Evolutionary conservation across 2,888 invertebrate species (phyloP).

Genomic region (Eilema depressum): DNA sequence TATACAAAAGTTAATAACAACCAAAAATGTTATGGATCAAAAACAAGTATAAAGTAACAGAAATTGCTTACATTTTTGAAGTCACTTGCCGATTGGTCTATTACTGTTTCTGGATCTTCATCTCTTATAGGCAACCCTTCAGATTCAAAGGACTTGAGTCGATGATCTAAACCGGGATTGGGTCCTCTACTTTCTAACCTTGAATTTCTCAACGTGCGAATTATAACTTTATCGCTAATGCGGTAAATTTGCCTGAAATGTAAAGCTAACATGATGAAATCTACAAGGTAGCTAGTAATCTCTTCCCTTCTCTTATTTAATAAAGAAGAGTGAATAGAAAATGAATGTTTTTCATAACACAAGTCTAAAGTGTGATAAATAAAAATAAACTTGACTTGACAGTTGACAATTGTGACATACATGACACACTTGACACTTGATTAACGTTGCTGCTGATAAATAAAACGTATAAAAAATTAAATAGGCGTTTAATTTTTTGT

Average conservation of each 20-base stretch:
- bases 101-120: slow-evolving; percentile 72
- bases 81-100: slow-evolving; percentile 77
- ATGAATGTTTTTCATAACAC: background rate
- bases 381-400: too few relatives aligned
- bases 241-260: slow-evolving; percentile 64
- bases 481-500: too few relatives aligned
- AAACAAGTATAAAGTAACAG: slow-evolving; percentile 2
- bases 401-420: background rate
- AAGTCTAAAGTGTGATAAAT: too few relatives aligned
- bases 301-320: too few relatives aligned
- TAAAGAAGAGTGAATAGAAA: background rate
- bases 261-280: slow-evolving; percentile 65
- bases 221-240: slow-evolving; percentile 67
- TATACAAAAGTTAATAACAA: background rate
- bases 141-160: slow-evolving; percentile 66
- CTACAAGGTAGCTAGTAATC: background rate
- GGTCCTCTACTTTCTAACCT: slow-evolving; percentile 53
- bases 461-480: too few relatives aligned
- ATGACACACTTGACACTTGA: background rate
- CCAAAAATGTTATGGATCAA: background rate
- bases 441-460: too few relatives aligned
- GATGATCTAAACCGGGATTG: slow-evolving; percentile 76
- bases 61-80: slow-evolving; percentile 68
- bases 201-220: slow-evolving; percentile 67
- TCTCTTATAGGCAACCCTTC: slow-evolving; percentile 67